Conservation (phyloP, 1,140 invertebrate species). For the Trichonephila clavipes region DNA sequence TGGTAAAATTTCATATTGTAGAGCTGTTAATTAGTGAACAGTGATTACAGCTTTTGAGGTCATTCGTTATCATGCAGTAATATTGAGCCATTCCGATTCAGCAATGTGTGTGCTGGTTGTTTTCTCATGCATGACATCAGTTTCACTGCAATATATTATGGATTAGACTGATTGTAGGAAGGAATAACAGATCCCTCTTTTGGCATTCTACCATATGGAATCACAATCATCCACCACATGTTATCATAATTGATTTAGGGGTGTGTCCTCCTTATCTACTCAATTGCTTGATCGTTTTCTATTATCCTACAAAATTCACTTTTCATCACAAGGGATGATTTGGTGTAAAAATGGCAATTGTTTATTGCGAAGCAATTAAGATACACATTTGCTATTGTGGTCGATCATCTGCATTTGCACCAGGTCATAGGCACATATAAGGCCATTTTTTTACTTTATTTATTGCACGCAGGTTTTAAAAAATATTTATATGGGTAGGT, state of each 20-base stretch:
- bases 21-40: too few species aligned
- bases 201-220: not conserved
- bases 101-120: too few species aligned
- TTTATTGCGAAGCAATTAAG: not conserved
- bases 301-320: not conserved
- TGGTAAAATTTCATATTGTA: too few species aligned
- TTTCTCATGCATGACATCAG: not conserved
- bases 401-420: not conserved
- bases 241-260: too few species aligned
- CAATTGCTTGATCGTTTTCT: not conserved
- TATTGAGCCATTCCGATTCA: too few species aligned
- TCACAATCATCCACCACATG: too few species aligned
- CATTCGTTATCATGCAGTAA: too few species aligned
- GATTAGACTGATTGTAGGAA: not conserved
- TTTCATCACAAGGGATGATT: not conserved
- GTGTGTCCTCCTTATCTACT: not conserved
- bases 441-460: too few species aligned
- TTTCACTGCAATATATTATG: not conserved
- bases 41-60: too few species aligned
- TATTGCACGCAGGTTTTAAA: not conserved
- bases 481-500: not conserved
- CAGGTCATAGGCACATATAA: not conserved
- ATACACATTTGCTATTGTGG: not conserved
- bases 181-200: too few species aligned
- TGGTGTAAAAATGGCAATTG: not conserved